Evolutionary conservation across 2,888 invertebrate species (phyloP).

Genomic region (Morinoia aosen): DNA sequence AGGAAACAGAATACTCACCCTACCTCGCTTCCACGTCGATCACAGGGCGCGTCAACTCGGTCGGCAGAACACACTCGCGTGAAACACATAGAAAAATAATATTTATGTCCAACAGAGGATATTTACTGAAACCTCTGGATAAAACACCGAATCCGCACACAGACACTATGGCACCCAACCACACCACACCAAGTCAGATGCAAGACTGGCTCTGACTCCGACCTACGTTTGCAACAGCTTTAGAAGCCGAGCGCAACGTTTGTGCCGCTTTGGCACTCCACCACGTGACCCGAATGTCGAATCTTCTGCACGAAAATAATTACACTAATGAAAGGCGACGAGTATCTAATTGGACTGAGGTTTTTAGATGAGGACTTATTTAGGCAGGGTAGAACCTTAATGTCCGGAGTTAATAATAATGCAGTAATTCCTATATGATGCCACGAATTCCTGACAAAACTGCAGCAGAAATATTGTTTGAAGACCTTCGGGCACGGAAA

Average conservation of each 20-base stretch:
- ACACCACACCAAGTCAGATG: slow-evolving; percentile 31
- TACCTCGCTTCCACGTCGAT: neutral
- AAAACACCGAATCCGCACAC: neutral
- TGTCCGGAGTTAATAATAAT: neutral
- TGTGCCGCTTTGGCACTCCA: neutral
- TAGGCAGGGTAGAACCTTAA: neutral
- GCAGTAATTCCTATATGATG: too few species aligned
- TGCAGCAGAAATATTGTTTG: too few species aligned
- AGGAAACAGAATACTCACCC: slow-evolving; percentile 29
- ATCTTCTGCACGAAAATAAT: neutral
- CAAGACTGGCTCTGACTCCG: slow-evolving; percentile 7
- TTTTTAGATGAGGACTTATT: neutral
- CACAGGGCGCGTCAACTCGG: neutral
- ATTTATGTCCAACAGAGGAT: neutral
- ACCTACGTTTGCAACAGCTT: slow-evolving; percentile 26
- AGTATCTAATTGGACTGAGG: neutral
- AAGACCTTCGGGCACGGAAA: too few species aligned
- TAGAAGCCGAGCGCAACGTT: neutral
- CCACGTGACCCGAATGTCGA: neutral
- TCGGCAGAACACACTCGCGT: neutral
- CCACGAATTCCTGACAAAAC: too few species aligned
- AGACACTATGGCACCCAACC: neutral
- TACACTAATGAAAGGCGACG: neutral
- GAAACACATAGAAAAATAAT: slow-evolving; percentile 7
- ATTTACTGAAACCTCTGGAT: neutral